Evolutionary conservation across 2,888 invertebrate genomes (phyloP), one percentile per base, ranked within the genome.

Genomic region (Cantharis rufa): DNA sequence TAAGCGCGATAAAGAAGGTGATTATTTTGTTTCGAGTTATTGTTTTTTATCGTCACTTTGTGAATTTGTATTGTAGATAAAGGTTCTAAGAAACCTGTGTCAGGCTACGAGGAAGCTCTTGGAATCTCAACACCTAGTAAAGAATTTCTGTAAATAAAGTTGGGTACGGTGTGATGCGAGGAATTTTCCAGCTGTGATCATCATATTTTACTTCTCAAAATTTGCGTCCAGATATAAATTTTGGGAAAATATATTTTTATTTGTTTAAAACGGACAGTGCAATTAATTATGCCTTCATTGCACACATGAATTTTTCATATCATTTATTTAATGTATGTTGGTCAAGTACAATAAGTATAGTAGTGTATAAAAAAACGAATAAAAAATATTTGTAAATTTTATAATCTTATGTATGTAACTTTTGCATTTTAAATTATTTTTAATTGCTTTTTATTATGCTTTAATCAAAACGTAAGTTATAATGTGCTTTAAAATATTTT

Each of bases 41-140:
- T 82, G 82, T n/a, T 84, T 84, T 78, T 87, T 88, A 80, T 88
- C 80, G 16, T 62, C 13, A 32, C 16, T 61, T 16, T 70, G 21
- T 28, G 86, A 87, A 48, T 70, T 16, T 63, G 10, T 10, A 74
- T 85, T 86, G 68, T 72, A 86, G 84, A 81, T 77, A 84, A 90
- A 88, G 84, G 90, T 89, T 79, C 89, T 87, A 82, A 90, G 89
- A 93, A 92, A 85, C 90, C 91, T 71, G 92, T 93, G 86, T 89
- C 91, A 32, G 96, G 94, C 71, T 97, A 97, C 85, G 97, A 97
- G 88, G 96, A 96, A 89, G 94, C 97, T 62, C 91, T 94, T 83
- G 97, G 96, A 80, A 96, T 97, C 85, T 96, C 96, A 69, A 97
- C 96, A 62, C 96, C 97, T 11, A 96, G 96, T 84, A 96, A 97